Base-by-base conservation (phyloP, 2,797 vertebrate genomes). In the Etheostoma perlongum region DNA sequence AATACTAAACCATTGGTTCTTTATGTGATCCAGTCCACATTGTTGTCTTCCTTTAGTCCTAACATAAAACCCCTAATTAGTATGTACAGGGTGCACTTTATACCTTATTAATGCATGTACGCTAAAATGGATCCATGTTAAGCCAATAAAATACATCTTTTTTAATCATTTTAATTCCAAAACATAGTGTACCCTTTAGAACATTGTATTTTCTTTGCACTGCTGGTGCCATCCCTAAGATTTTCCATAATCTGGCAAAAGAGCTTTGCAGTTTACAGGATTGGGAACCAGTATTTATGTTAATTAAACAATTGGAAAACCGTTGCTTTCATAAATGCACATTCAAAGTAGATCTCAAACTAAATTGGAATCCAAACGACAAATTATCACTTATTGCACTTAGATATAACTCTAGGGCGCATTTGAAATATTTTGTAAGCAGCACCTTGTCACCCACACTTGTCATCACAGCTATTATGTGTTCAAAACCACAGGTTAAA, bases 401-500 rank as follows among this genome's bases (percentile, higher is more conserved):
- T 12, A 7, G 4, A 46, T 63, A 55, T 33, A 18, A 36, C 30
- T 30, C 9, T 8, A 1, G 21, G 23, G 47, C 11, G 54, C 9
- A 23, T n/a, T 12, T 21, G 2, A 55, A 53, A 57, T 55, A 58
- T 66, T 58, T 51, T 62, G 30, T 36, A 67, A 67, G 27, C 53
- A 65, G 67, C 25, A 72, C 36, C 18, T 73, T 54, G 21, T 47
- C 61, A 27, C 36, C 48, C 23, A 51, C 64, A 44, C 30, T 53
- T 64, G 46, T 67, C 52, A 58, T 59, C 68, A 55, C 72, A 80
- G 73, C 47, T 18, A 58, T 53, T 74, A 81, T 77, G 47, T 64
- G 62, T 70, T 74, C 9, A 75, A 79, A 86, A 64, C 60, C 69
- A 71, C 74, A 84, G 64, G 61, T 84, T 49, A 78, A 72, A 79